A percentile compares a stretch with the other conserved stretches of the same genome.
Conservation (phyloP, 2,113 vertebrate species). For the Microtus pennsylvanicus region DNA sequence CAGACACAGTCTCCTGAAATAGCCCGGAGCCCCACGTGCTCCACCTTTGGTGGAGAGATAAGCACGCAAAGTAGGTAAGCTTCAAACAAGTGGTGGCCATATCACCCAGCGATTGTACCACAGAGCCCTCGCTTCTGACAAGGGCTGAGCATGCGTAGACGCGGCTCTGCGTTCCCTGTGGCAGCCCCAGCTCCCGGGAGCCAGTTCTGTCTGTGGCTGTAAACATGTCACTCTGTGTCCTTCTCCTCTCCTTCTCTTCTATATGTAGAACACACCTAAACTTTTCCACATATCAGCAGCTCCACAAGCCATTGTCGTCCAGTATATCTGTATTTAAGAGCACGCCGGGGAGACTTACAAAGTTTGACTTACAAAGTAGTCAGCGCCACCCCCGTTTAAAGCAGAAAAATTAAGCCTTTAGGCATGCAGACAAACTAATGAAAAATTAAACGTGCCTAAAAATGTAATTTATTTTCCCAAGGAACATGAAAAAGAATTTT, state of each 20-base stretch:
- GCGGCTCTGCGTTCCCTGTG: fast-evolving
- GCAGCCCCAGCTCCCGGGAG: not conserved
- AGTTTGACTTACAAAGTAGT: not conserved
- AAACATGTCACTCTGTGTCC: not conserved
- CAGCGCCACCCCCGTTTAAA: not conserved
- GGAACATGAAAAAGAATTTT: conserved; percentile 59
- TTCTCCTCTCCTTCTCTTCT: not conserved
- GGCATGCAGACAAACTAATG: not conserved
- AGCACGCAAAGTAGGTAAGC: fast-evolving
- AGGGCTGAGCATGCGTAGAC: not conserved
- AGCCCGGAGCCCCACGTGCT: not conserved
- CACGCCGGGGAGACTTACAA: not conserved
- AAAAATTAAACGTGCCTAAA: conserved; percentile 28
- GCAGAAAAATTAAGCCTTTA: not conserved
- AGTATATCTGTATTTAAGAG: not conserved
- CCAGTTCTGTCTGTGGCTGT: not conserved
- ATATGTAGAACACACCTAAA: not conserved
- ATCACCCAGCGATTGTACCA: not conserved
- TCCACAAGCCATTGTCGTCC: no score
- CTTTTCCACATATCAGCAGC: not conserved
- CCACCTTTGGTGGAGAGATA: not conserved
- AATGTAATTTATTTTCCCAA: conserved; percentile 30
- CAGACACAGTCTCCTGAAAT: not conserved
- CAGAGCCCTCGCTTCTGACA: not conserved
- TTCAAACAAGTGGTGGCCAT: not conserved